These are phyloP conservation scores for Pangasianodon gigas DNA, from an alignment of 2,113 vertebrate species.

Conservation along the genomic window DNA sequence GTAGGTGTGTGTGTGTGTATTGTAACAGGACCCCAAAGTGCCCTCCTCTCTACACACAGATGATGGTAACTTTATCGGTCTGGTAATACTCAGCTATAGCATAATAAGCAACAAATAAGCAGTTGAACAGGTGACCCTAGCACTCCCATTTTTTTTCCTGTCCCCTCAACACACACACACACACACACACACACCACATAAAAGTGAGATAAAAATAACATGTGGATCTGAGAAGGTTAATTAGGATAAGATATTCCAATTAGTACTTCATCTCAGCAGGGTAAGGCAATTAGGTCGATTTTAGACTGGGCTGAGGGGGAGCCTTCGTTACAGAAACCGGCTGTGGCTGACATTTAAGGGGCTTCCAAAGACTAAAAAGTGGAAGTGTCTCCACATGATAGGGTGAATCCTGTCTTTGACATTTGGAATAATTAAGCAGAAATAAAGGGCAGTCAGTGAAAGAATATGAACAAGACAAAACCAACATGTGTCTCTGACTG, in stretches of 20 bases:
- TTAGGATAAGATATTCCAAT: conserved; percentile 78
- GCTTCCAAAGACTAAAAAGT: conserved; percentile 56
- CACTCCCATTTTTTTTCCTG: conserved; percentile 10
- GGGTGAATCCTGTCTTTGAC: conserved; percentile 53
- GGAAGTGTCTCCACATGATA: conserved; percentile 51
- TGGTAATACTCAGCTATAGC: conserved; percentile 58
- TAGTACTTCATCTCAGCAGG: conserved; percentile 74
- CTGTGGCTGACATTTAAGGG: conserved; percentile 60
- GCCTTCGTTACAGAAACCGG: conserved; percentile 39
- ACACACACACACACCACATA: conserved; percentile 45
- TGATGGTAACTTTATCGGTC: conserved; percentile 67
- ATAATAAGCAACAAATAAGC: conserved; percentile 31
- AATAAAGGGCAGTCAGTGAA: background rate
- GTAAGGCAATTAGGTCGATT: conserved; percentile 74
- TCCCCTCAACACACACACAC: conserved; percentile 34
- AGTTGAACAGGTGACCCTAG: conserved; percentile 29
- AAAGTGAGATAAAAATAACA: conserved; percentile 73
- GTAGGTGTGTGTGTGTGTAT: background rate
- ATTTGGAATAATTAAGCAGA: conserved; percentile 55
- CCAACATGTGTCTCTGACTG: background rate
- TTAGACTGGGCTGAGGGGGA: conserved; percentile 57
- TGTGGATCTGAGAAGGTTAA: conserved; percentile 75
- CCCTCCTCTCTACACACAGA: conserved; percentile 43
- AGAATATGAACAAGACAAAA: background rate
- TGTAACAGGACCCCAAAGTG: conserved; percentile 53